Evolutionary conservation across 2,797 vertebrate genomes (phyloP).

Genomic region (Sebastes ruberrimus): DNA sequence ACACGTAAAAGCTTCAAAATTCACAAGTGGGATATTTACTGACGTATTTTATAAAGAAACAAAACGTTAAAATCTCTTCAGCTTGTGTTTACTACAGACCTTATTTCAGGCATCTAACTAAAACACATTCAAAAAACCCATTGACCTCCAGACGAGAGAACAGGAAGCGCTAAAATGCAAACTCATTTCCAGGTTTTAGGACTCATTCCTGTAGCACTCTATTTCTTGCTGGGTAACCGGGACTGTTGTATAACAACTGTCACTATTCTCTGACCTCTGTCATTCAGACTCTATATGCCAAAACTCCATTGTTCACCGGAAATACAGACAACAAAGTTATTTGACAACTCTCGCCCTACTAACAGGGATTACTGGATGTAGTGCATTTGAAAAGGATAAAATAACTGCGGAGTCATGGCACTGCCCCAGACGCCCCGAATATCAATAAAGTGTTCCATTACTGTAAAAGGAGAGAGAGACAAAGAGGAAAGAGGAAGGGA

Average conservation of each 20-base stretch:
- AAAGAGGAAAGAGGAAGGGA: constrained; percentile 32
- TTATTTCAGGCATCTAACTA: no score
- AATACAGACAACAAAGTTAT: constrained; percentile 4
- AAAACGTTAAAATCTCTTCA: no score
- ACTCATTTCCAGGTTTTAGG: no score
- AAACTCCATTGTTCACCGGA: not conserved
- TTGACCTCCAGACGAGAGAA: no score
- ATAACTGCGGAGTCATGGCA: constrained; percentile 81
- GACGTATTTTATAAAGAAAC: no score
- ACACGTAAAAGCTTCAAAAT: no score
- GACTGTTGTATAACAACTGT: not conserved
- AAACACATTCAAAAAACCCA: no score
- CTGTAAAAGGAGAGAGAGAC: constrained; percentile 69
- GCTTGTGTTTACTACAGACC: no score
- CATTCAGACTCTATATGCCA: not conserved
- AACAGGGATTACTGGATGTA: constrained; percentile 58
- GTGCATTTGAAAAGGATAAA: constrained; percentile 58
- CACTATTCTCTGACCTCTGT: not conserved
- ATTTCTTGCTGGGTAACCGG: not conserved
- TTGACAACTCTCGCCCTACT: constrained; percentile 14
- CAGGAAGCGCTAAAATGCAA: no score
- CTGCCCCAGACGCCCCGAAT: constrained; percentile 64
- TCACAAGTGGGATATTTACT: no score
- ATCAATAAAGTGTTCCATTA: constrained; percentile 82
- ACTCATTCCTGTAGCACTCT: no score